Evolutionary conservation across 1,140 invertebrate genomes (phyloP), one percentile per base, ranked within the genome.

Genomic region (Polyergus mexicanus): DNA sequence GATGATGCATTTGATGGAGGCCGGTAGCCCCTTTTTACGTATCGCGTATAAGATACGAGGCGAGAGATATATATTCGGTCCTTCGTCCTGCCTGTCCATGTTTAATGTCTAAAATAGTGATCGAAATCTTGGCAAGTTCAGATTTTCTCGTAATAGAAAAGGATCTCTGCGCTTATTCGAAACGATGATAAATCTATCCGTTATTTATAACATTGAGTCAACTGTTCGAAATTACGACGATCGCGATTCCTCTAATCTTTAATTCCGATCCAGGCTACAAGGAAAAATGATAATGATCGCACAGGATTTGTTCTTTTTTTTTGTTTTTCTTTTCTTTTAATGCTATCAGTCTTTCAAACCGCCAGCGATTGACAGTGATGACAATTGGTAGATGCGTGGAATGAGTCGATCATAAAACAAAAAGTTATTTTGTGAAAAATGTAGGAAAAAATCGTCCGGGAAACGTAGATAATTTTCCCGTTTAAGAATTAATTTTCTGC

Each of bases 341-440:
- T n/a, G 51, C 77, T 86, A 86, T 81, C 66, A 86, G 84, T 86
- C 84, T 86, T 72, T 83, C 68, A 54, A 86, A 63, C 28, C 66
- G 66, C 51, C 65, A 44, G 32, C 54, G 65, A 80, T 78, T 78
- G 62, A 84, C 47, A 76, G 44, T 38, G 62, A 84, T 84, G 35
- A 58, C 58, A 58, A 78, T 51, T 38, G 78, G 54, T 72, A 41
- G 13, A 56, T 47, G 54, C 25, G 51, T 66, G 38, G 10, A 28
- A 25, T 41, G 58, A 56, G n/a, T 54, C 44, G 25, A 77, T 65
- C 28, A 28, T 3, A 44, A 44, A 44, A 44, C 11, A 44, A 38
- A 38, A 44, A 44, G n/a, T 41, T 63, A 62, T 28, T n/a, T 41
- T 25, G 56, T 62, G 28, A 51, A 75, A 75, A 84, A 69, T 4